phyloP scores from a whole-genome alignment of 2,888 invertebrate genomes.

The Scaptomyza polygonia region DNA sequence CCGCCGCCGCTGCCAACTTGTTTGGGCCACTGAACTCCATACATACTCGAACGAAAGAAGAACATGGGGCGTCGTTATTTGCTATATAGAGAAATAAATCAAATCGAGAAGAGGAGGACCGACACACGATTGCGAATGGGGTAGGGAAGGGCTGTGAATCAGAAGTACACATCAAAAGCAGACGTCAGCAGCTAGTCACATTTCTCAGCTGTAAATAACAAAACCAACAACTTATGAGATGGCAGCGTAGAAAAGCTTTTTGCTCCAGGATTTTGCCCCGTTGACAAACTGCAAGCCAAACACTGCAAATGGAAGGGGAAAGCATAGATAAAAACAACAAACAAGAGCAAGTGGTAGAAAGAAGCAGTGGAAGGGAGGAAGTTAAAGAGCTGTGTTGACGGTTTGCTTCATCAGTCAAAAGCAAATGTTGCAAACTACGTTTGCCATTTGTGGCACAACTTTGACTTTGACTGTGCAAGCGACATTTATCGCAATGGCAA shows the following conservation, averaged over 20 bases:
- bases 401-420: constrained; percentile 38
- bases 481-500: constrained; percentile 25
- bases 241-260: constrained; percentile 30
- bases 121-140: too few species aligned
- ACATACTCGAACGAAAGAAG: background rate
- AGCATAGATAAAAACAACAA: background rate
- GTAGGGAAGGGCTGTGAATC: constrained; percentile 6
- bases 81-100: constrained; percentile 43
- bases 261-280: constrained; percentile 15
- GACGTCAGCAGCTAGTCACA: constrained; percentile 38
- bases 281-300: constrained; percentile 48
- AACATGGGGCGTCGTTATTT: constrained; percentile 27
- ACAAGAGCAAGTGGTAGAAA: constrained; percentile 4
- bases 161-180: constrained; percentile 43
- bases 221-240: constrained; percentile 51
- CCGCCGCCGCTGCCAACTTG: background rate
- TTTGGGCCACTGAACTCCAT: constrained; percentile 50
- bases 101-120: constrained; percentile 12
- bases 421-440: constrained; percentile 15
- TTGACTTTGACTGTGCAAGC: constrained; percentile 15
- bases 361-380: background rate
- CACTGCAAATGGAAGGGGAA: constrained; percentile 23
- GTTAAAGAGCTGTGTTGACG: constrained; percentile 5
- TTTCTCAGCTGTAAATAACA: constrained; percentile 45
- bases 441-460: constrained; percentile 33